Conservation (phyloP, 2,797 vertebrate genomes). For the Sebastes itinus region DNA sequence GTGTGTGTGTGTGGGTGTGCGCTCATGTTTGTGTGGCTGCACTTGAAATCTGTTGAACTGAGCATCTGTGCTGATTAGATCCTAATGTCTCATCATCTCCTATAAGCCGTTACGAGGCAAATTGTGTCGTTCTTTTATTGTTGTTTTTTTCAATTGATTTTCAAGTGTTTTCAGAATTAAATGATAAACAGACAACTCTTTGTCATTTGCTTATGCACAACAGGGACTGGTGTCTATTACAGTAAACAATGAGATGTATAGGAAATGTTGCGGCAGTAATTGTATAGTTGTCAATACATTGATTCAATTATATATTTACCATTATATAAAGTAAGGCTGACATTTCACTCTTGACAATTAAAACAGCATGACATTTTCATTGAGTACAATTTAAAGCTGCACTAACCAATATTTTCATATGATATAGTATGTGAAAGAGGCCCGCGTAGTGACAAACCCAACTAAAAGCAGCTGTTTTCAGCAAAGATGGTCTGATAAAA, state of each 20-base stretch:
- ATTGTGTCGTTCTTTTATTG: neutral
- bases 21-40: constrained; percentile 4
- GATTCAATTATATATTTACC: neutral
- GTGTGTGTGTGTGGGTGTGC: neutral
- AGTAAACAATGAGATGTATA: neutral
- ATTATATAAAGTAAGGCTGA: neutral
- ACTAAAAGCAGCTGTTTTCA: neutral
- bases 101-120: constrained; percentile 17
- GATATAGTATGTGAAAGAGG: neutral
- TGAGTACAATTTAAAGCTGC: neutral
- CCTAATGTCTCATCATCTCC: constrained; percentile 39
- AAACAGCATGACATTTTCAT: neutral
- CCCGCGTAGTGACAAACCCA: too few relatives aligned
- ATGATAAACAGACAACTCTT: constrained; percentile 15
- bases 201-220: neutral
- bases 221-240: neutral
- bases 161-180: constrained; percentile 28
- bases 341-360: neutral
- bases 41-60: constrained; percentile 23
- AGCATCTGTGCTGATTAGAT: constrained; percentile 45
- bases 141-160: neutral
- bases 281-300: neutral
- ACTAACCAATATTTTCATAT: neutral
- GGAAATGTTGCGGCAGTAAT: neutral
- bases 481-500: neutral